Base-by-base conservation (phyloP, 2,113 vertebrate genomes). In the Caranx melampygus region DNA sequence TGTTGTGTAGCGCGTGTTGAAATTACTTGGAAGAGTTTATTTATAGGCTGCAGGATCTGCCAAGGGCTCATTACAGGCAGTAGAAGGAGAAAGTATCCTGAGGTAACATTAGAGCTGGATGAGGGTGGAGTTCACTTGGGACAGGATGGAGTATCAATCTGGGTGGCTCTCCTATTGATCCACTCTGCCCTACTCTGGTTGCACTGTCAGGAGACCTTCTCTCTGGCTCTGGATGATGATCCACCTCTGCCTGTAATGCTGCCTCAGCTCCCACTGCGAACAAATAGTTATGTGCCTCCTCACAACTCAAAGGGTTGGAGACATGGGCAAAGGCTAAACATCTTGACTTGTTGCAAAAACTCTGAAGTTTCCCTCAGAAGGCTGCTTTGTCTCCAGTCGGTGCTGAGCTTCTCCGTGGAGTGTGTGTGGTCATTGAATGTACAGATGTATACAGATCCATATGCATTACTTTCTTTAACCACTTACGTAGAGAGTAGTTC, bases 151-250 rank as follows among this genome's bases (percentile, higher is more conserved):
- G 84, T 85, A 90, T 92, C 92, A 87, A 87, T 92, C 84, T 90
- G 80, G 84, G 70, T 84, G 79, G 81, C 86, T 92, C 87, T 84
- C 18, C 51, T 90, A 94, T 94, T 79, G 94, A 95, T 94, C 89
- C 80, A 58, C 75, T 91, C 88, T 75, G 85, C 78, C 81, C 85
- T 88, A 62, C 86, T 91, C 89, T 90, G 75, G 82, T 90, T 93
- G 88, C 91, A 89, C 77, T 79, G 67, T 76, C 74, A 78, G 65
- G 83, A 83, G 83, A 87, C 69, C 72, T 80, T 80, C 84, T 73
- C 63, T 61, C 78, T 77, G 64, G 51, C 77, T 87, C 81, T 75
- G 26, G 57, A 90, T 85, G 78, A 86, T 85, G 78, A 86, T 86
- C 83, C 83, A 76, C 84, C 83, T 88, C 75, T 61, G 47, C 37